Evolutionary conservation across 1,140 invertebrate genomes (phyloP).

Genomic region (Globodera rostochiensis): DNA sequence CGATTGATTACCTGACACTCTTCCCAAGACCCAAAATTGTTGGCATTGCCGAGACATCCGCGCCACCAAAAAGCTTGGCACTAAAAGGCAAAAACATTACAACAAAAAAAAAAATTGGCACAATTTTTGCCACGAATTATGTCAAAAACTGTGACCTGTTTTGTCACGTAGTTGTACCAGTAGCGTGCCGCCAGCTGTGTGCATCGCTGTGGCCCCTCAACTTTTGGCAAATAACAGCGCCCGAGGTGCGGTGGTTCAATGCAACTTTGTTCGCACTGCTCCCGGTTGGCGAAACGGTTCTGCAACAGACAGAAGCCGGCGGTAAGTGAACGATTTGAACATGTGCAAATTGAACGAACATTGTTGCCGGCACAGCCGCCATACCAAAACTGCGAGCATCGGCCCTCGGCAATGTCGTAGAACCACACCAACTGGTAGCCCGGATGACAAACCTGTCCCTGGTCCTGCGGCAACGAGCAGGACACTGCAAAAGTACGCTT

Average conservation of each 20-base stretch:
- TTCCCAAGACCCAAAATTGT: constrained; percentile 79
- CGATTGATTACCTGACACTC: constrained; percentile 78
- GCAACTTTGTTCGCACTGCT: constrained; percentile 83
- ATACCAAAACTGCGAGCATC: constrained; percentile 78
- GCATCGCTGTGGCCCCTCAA: constrained; percentile 61
- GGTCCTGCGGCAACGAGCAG: constrained; percentile 50
- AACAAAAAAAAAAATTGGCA: background rate
- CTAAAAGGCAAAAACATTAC: background rate
- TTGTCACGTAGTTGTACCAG: constrained; percentile 76
- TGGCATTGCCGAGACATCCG: constrained; percentile 82
- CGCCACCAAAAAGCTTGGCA: constrained; percentile 80
- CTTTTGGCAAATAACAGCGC: constrained; percentile 64
- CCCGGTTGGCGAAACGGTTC: constrained; percentile 79
- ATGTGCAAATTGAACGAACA: background rate
- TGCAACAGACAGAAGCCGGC: background rate
- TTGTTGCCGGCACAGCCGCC: constrained; percentile 83
- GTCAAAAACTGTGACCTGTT: constrained; percentile 57
- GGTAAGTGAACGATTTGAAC: background rate
- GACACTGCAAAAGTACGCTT: constrained; percentile 37
- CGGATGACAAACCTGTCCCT: constrained; percentile 44
- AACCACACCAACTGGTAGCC: constrained; percentile 77
- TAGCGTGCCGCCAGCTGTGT: constrained; percentile 69
- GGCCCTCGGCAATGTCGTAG: constrained; percentile 78
- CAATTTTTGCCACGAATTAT: background rate
- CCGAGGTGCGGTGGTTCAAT: constrained; percentile 81